Percentiles rank a stretch among this genome's conserved stretches.
phyloP scores from a whole-genome alignment of 2,113 vertebrate species.

The Platanista minor region DNA sequence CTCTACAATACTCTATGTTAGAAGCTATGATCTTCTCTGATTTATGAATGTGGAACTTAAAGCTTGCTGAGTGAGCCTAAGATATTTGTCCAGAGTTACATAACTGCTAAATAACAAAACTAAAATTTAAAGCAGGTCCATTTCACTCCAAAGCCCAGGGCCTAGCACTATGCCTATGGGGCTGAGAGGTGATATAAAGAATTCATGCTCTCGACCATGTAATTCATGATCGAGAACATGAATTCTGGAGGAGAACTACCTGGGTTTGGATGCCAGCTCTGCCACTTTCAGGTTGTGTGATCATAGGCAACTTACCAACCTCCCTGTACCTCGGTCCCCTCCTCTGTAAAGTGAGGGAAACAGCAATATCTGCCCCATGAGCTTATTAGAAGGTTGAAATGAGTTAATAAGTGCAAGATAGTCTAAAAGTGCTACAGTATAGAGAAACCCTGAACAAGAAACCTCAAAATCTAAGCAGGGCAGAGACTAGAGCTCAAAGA shows the following conservation, averaged over 20 bases:
- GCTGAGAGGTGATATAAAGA: background rate
- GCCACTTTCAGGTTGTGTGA: background rate
- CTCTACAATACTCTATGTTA: background rate
- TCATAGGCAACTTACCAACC: background rate
- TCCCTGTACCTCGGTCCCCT: background rate
- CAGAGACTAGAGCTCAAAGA: background rate
- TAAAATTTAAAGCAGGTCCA: background rate
- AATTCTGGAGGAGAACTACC: background rate
- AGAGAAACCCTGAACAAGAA: background rate
- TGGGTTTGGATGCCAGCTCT: background rate
- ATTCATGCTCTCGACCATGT: no score
- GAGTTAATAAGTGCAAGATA: background rate
- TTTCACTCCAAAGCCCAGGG: background rate
- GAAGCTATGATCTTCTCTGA: background rate
- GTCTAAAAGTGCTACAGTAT: background rate
- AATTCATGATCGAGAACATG: background rate
- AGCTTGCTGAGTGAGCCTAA: background rate
- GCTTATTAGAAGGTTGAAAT: background rate
- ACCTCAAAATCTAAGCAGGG: background rate
- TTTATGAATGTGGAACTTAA: background rate
- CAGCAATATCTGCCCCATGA: background rate
- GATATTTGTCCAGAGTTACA: background rate
- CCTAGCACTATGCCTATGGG: background rate
- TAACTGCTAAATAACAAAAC: background rate
- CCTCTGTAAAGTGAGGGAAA: background rate